Percentiles rank a stretch among this genome's conserved stretches.
These are phyloP conservation scores for Tolypeutes matacus DNA, from an alignment of 2,797 vertebrate species.

Conservation along the genomic window DNA sequence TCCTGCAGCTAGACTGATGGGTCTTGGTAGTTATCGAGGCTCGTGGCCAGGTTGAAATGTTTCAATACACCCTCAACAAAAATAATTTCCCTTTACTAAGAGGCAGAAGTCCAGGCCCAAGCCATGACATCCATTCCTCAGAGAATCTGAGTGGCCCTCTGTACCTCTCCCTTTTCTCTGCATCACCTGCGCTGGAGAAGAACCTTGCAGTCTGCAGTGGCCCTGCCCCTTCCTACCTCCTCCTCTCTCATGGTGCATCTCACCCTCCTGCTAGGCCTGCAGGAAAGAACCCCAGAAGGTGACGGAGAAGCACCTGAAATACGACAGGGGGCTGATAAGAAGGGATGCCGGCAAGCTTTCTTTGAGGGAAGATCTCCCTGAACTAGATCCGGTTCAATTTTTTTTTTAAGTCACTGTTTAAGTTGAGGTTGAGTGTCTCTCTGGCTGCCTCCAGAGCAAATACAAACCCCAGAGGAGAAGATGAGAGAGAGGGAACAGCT, in stretches of 20 bases:
- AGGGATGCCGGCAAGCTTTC: constrained; percentile 69
- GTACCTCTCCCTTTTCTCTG: neutral
- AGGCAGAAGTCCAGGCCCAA: neutral
- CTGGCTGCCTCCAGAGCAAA: constrained; percentile 76
- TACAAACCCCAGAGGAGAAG: constrained; percentile 73
- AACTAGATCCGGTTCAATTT: constrained; percentile 75
- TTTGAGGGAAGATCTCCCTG: constrained; percentile 68
- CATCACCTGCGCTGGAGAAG: neutral
- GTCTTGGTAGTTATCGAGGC: neutral
- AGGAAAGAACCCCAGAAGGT: constrained; percentile 56
- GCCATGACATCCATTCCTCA: neutral
- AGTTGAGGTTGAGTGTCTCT: constrained; percentile 72
- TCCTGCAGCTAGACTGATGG: neutral
- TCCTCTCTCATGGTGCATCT: neutral
- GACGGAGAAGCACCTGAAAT: constrained; percentile 73
- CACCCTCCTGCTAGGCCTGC: neutral
- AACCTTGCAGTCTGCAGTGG: neutral
- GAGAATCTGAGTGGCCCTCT: neutral
- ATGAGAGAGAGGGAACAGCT: constrained; percentile 75
- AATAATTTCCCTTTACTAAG: neutral
- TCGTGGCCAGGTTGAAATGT: neutral
- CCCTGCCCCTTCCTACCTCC: neutral
- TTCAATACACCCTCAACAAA: neutral
- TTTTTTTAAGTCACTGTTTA: constrained; percentile 54
- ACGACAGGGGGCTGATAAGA: constrained; percentile 71